A percentile compares a stretch with the other conserved stretches of the same genome.
Evolutionary conservation across 2,797 vertebrate genomes (phyloP).

Genomic region (Tolypeutes matacus): DNA sequence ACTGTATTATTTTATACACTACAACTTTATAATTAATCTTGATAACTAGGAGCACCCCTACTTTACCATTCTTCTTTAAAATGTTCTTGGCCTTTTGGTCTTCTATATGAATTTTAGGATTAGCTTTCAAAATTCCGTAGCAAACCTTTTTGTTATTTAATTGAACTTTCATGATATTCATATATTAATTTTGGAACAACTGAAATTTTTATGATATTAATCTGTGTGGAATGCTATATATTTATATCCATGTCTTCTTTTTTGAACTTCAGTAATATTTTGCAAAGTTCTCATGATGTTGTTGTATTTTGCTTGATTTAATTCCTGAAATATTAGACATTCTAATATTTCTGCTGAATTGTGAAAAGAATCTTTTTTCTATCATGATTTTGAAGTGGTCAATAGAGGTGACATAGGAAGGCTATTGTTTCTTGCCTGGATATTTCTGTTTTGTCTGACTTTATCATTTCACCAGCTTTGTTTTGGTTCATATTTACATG

Average conservation of each 20-base stretch:
- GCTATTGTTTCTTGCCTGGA: background rate
- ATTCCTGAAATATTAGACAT: background rate
- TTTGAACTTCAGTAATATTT: background rate
- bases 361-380: background rate
- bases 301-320: conserved; percentile 8
- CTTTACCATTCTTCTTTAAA: background rate
- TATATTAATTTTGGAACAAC: background rate
- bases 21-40: background rate
- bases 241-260: background rate
- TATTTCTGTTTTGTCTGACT: conserved; percentile 19
- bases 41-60: background rate
- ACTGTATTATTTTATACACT: background rate
- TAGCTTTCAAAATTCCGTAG: background rate
- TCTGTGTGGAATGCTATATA: background rate
- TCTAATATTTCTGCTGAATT: background rate
- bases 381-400: background rate
- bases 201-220: background rate
- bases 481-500: background rate
- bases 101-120: background rate
- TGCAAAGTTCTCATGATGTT: background rate
- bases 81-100: background rate
- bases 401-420: background rate
- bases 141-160: background rate
- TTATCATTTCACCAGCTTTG: background rate
- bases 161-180: background rate